A percentile compares a stretch with the other conserved stretches of the same genome.
Evolutionary conservation across 2,113 vertebrate genomes (phyloP).

Genomic region (Sinocyclocheilus maitianheensis): DNA sequence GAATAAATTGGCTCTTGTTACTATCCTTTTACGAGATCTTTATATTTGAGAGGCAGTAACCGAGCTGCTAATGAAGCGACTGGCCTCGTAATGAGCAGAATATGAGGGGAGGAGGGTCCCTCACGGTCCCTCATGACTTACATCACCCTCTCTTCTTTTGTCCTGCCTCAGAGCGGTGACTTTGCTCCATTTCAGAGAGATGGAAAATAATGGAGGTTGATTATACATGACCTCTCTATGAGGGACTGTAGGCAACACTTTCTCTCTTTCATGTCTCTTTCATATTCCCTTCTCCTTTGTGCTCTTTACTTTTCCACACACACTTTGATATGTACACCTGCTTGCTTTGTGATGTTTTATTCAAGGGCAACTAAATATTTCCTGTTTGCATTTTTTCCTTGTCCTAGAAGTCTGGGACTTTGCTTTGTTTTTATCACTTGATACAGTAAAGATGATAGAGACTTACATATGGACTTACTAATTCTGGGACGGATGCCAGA

Average conservation of each 20-base stretch:
- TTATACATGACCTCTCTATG: constrained; percentile 1
- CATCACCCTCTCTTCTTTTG: constrained; percentile 19
- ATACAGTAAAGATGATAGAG: neutral
- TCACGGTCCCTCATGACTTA: neutral
- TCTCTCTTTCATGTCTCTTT: neutral
- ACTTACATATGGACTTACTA: neutral
- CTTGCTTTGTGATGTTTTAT: neutral
- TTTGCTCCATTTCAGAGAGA: constrained; percentile 19
- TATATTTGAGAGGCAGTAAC: neutral
- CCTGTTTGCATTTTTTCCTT: neutral
- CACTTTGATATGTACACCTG: neutral
- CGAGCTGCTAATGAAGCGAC: neutral
- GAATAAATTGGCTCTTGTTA: neutral
- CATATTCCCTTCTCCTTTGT: neutral
- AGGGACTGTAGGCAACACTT: constrained; percentile 6
- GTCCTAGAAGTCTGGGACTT: neutral
- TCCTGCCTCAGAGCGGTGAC: constrained; percentile 30
- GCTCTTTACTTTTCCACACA: neutral
- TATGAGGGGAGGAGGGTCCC: neutral
- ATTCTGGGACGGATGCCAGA: constrained; percentile 16
- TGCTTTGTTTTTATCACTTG: neutral
- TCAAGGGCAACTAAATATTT: constrained; percentile 33
- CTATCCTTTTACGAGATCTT: neutral
- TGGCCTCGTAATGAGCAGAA: neutral
- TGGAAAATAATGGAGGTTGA: constrained; percentile 19